A percentile compares a stretch with the other conserved stretches of the same genome.
Conservation (phyloP, 2,888 invertebrate genomes). For the Caenorhabditis uteleia region DNA sequence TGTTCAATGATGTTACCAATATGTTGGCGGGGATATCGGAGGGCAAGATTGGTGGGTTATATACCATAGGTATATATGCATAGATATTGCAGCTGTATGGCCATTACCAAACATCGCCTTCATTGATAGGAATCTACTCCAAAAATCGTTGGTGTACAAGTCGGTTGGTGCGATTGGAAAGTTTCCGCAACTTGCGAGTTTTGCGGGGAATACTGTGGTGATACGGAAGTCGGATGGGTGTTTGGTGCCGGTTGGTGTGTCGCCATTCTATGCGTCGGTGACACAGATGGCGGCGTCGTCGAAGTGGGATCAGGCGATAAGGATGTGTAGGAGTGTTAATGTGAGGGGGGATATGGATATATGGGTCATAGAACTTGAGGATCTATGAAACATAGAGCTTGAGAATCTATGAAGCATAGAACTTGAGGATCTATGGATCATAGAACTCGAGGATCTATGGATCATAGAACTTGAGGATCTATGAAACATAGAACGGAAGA, state of each 20-base stretch:
- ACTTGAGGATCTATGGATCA: too few relatives aligned
- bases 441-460: too few relatives aligned
- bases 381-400: not conserved
- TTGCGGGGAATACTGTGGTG: slow-evolving; percentile 77
- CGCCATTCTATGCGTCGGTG: slow-evolving; percentile 77
- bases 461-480: too few relatives aligned
- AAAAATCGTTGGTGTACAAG: slow-evolving; percentile 74
- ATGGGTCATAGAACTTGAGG: slow-evolving; percentile 1
- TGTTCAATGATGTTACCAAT: slow-evolving; percentile 81
- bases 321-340: slow-evolving; percentile 79
- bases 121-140: slow-evolving; percentile 79
- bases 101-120: slow-evolving; percentile 81
- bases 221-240: slow-evolving; percentile 89
- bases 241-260: slow-evolving; percentile 79
- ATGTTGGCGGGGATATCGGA: slow-evolving; percentile 75
- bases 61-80: not conserved
- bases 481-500: too few relatives aligned
- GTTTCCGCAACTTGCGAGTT: slow-evolving; percentile 59
- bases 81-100: slow-evolving; percentile 76
- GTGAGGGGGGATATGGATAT: slow-evolving; percentile 73
- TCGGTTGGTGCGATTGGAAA: slow-evolving; percentile 70
- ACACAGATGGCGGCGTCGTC: slow-evolving; percentile 72
- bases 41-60: slow-evolving; percentile 74
- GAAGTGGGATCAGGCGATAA: slow-evolving; percentile 84
- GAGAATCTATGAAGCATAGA: too few relatives aligned